Evolutionary conservation across 35 echinoderm and acorn worm species (phyloP), one percentile per base, ranked within the genome.

Genomic region (Diadema setosum): DNA sequence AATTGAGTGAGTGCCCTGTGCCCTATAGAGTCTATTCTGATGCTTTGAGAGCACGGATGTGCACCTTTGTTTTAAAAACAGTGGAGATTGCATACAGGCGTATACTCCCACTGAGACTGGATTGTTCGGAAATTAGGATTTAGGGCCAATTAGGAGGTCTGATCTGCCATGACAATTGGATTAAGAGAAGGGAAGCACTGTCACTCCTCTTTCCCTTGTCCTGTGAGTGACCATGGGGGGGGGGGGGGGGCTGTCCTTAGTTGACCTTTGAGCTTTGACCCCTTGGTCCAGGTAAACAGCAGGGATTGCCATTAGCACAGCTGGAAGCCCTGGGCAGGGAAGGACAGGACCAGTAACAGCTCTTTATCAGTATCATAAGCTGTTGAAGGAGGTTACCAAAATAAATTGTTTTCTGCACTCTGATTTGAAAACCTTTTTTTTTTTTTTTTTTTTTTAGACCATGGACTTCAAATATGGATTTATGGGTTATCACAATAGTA

Each of bases 301-400:
- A 78, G 73, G 73, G 73, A 36, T 41, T 33, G 73, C 44, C 73
- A 78, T 78, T 78, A 78, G 40, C 73, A 78, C 73, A 78, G 73
- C 44, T 14, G 73, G 73, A 35, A 67, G n/a, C n/a, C n/a, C 23
- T 32, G 61, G 30, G 30, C 24, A 67, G 37, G 37, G 63, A 34
- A n/a, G n/a, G n/a, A n/a, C n/a, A n/a, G 37, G 63, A 67, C 63
- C 29, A 34, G 30, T 67, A n/a, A n/a, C n/a, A n/a, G n/a, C n/a
- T n/a, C n/a, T n/a, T n/a, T n/a, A n/a, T n/a, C n/a, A n/a, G n/a
- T n/a, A n/a, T n/a, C n/a, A n/a, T n/a, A n/a, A n/a, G n/a, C 63
- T 33, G 18, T 33, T 67, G 25, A 5, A 12, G 63, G 37, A 67
- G 63, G 63, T 67, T 67, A 67, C 21, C 63, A 2, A 67, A 67